A percentile compares a stretch with the other conserved stretches of the same genome.
Evolutionary conservation across 1,140 invertebrate species (phyloP).

Genomic region (Papilio glaucus): DNA sequence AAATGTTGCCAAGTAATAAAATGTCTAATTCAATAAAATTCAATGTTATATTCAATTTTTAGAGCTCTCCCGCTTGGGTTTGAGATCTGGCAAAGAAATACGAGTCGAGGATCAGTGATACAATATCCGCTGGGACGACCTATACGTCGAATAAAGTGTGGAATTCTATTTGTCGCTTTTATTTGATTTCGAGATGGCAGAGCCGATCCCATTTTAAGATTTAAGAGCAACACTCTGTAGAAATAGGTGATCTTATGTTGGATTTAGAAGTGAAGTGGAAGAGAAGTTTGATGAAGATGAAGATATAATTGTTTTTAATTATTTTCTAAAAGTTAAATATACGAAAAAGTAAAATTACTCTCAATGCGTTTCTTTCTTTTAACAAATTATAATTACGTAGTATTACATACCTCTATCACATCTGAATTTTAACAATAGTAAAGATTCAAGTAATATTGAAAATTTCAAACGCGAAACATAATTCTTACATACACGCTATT

Average conservation of each 20-base stretch:
- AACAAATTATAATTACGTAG: too few relatives aligned
- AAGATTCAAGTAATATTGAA: not conserved
- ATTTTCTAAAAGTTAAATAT: too few relatives aligned
- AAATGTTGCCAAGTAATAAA: conserved; percentile 31
- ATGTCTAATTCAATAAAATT: conserved; percentile 35
- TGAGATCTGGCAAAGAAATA: conserved; percentile 34
- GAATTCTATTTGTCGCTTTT: conserved; percentile 38
- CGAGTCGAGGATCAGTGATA: conserved; percentile 36
- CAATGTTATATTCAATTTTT: conserved; percentile 32
- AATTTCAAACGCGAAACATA: not conserved
- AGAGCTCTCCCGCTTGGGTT: conserved; percentile 30
- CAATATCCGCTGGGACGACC: conserved; percentile 36
- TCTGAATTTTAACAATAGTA: too few relatives aligned
- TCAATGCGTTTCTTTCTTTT: too few relatives aligned
- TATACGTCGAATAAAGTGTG: conserved; percentile 33
- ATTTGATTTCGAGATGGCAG: conserved; percentile 37
- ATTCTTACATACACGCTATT: too few relatives aligned
- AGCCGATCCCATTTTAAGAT: conserved; percentile 30
- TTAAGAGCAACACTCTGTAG: conserved; percentile 10
- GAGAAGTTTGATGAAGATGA: too few relatives aligned
- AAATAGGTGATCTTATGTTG: not conserved
- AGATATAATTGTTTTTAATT: not conserved
- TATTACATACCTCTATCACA: too few relatives aligned
- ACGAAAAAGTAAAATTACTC: too few relatives aligned
- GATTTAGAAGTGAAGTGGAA: not conserved